Conservation (phyloP, 2,888 invertebrate species). For the Cheilosia scutellata region DNA sequence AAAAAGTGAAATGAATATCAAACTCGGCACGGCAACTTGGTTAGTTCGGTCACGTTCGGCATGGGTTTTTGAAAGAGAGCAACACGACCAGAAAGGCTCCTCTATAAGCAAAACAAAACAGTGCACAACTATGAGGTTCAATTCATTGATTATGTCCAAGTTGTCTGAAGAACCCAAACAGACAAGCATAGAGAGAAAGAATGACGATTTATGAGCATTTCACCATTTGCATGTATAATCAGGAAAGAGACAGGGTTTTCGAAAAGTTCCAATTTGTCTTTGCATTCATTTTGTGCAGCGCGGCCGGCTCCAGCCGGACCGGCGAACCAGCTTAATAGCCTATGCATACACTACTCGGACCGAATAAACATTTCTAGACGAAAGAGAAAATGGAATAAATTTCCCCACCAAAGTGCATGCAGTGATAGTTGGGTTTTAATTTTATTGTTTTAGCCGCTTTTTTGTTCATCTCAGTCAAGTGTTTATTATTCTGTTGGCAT, state of each 20-base stretch:
- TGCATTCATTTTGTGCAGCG: constrained; percentile 10
- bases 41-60: constrained; percentile 54
- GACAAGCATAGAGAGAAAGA: neutral
- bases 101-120: neutral
- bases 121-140: constrained; percentile 37
- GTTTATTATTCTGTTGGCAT: constrained; percentile 67
- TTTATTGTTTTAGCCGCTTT: constrained; percentile 52
- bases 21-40: constrained; percentile 13
- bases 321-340: constrained; percentile 28
- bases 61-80: neutral
- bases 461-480: constrained; percentile 23
- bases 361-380: constrained; percentile 1
- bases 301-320: neutral
- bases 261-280: constrained; percentile 42
- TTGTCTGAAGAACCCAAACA: constrained; percentile 23
- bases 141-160: constrained; percentile 66
- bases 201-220: constrained; percentile 62
- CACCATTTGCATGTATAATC: constrained; percentile 70
- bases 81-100: neutral
- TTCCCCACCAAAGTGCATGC: constrained; percentile 44
- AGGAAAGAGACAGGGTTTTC: constrained; percentile 4
- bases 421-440: constrained; percentile 47
- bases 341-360: neutral
- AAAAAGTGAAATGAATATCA: constrained; percentile 60
- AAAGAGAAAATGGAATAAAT: constrained; percentile 63